Evolutionary conservation across 2,888 invertebrate species (phyloP), one percentile per base, ranked within the genome.

Genomic region (Beris chalybata): DNA sequence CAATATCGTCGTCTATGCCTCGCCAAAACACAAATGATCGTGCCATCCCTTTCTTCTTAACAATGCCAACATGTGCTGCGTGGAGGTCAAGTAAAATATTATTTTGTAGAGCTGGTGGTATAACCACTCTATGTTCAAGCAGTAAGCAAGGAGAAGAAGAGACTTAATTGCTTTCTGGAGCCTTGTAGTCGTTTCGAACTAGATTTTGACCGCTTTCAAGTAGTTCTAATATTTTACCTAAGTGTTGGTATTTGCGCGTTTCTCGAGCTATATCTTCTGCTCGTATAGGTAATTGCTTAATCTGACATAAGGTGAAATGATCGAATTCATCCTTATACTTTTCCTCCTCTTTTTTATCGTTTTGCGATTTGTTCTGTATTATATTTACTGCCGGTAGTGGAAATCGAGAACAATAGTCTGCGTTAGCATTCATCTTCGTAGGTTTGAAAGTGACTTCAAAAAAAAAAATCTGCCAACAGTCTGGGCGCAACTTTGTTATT

Each of bases 211-310:
- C 59, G 12, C 50, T 65, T 57, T 68, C 59, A 9, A 71, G 65
- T n/a, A 65, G 5, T 38, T 58, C 47, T 1, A 66, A 7, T 43
- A 70, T 71, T 65, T 66, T 67, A 0, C 69, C 68, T 4, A 71
- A 54, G 5, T 65, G 45, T 4, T 9, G 13, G 48, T 70, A 66
- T 64, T 69, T 61, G 15, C 57, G 54, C 3, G 67, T 70, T 68
- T 65, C 70, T 29, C 29, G 13, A 4, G 64, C 64, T 15, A 70
- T 66, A 9, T 43, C 22, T 30, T 66, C 64, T 1, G 64, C 67
- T 13, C 55, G 64, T 11, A 70, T 6, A 15, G 69, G 68, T n/a
- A 71, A 44, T 64, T 71, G 70, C 9, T 70, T 59, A 31, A 71
- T 64, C 59, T 71, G 71, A 3, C 66, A 45, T 13, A 69, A 3